A percentile compares a stretch with the other conserved stretches of the same genome.
Conservation (phyloP, 2,113 vertebrate genomes). For the human (Homo sapiens) region DNA sequence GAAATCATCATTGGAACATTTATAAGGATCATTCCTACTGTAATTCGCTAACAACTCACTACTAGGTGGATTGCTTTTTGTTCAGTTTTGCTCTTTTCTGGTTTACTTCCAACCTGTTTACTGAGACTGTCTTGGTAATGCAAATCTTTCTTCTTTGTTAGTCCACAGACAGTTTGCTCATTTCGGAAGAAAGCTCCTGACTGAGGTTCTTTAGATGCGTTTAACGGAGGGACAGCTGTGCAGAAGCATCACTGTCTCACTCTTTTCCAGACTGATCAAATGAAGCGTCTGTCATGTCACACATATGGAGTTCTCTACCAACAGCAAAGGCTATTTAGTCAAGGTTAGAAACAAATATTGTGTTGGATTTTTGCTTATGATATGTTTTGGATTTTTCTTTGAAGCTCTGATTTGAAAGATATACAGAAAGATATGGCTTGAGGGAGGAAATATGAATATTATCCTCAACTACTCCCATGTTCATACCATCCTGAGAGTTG, state of each 20-base stretch:
- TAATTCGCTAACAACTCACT: constrained; percentile 79
- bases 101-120: constrained; percentile 55
- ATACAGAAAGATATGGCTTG: neutral
- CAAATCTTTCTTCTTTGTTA: constrained; percentile 57
- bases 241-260: constrained; percentile 78
- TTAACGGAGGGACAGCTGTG: constrained; percentile 75
- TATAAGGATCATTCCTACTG: neutral
- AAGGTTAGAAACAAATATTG: constrained; percentile 85
- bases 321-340: constrained; percentile 11
- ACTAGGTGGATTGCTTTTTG: constrained; percentile 76
- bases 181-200: constrained; percentile 65
- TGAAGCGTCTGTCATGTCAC: constrained; percentile 73
- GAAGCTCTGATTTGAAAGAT: neutral
- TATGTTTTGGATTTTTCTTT: constrained; percentile 38
- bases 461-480: neutral
- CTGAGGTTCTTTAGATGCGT: constrained; percentile 59
- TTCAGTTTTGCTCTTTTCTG: constrained; percentile 74
- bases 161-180: constrained; percentile 53
- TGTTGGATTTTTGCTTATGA: constrained; percentile 82
- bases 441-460: neutral
- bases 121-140: constrained; percentile 20
- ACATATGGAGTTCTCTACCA: constrained; percentile 59
- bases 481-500: neutral
- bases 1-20: neutral
- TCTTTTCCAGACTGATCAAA: constrained; percentile 75